Conservation (phyloP, 2,888 invertebrate species). For the Ctena decussata region DNA sequence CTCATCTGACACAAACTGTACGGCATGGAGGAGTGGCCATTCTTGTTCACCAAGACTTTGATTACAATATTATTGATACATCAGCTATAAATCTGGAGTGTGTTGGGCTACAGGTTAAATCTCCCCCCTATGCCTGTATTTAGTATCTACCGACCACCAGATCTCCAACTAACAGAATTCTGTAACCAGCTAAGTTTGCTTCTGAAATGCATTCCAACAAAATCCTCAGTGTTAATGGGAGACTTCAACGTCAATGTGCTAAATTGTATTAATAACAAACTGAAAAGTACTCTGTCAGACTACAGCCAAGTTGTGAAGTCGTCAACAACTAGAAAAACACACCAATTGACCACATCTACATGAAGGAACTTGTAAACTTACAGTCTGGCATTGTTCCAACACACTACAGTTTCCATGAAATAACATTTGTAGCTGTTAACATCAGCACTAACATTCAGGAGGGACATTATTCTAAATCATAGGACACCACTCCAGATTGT, state of each 20-base stretch:
- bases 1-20: not conserved
- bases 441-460: not conserved
- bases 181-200: not conserved
- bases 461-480: not conserved
- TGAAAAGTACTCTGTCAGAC: not conserved
- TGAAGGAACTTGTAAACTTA: not conserved
- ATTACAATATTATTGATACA: not conserved
- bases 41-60: not conserved
- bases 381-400: not conserved
- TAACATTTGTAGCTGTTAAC: not conserved
- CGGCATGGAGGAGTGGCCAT: not conserved
- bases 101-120: not conserved
- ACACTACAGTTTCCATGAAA: not conserved
- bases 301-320: not conserved
- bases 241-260: not conserved
- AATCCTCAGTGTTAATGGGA: not conserved
- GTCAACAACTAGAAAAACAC: not conserved
- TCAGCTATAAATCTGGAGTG: not conserved
- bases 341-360: not conserved
- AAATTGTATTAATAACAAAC: not conserved
- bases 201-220: not conserved
- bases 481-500: not conserved
- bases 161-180: slow-evolving; percentile 1
- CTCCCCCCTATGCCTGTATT: not conserved
- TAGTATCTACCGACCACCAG: not conserved